Evolutionary conservation across 2,113 vertebrate species (phyloP).

Genomic region (Monarcha castaneiventris): DNA sequence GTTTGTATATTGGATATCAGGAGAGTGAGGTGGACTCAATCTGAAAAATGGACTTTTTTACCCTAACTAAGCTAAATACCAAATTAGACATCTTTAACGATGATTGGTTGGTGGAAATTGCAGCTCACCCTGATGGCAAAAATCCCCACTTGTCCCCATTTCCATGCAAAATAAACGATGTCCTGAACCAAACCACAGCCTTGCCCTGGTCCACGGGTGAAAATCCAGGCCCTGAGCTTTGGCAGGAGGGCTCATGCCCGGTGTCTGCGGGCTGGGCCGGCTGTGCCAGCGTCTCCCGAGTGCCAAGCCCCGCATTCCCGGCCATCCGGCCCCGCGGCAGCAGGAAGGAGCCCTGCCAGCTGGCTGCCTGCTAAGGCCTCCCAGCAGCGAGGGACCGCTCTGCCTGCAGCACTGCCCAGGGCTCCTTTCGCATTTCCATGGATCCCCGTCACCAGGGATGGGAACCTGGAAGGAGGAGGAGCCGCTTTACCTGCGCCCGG

Average conservation of each 20-base stretch:
- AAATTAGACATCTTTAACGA: background rate
- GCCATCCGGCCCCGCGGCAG: background rate
- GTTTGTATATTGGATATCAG: background rate
- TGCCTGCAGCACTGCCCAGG: background rate
- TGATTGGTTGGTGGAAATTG: background rate
- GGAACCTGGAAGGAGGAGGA: background rate
- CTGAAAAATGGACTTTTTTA: background rate
- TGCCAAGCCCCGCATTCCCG: fast-evolving
- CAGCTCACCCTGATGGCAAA: background rate
- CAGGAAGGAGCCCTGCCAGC: slow-evolving; percentile 25
- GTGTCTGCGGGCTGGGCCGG: background rate
- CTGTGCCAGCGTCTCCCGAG: fast-evolving
- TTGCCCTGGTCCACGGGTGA: background rate
- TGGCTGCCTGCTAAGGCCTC: background rate
- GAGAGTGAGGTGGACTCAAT: background rate
- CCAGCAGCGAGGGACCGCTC: background rate
- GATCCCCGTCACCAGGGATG: background rate
- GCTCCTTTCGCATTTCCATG: background rate
- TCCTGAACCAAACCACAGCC: background rate
- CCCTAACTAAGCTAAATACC: background rate
- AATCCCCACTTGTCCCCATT: background rate
- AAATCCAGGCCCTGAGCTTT: background rate
- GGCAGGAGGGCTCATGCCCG: background rate
- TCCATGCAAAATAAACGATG: fast-evolving
- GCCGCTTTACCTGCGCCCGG: fast-evolving